These are phyloP conservation scores for Pycnonotus jocosus DNA, from an alignment of 2,113 vertebrate species.

Conservation along the genomic window DNA sequence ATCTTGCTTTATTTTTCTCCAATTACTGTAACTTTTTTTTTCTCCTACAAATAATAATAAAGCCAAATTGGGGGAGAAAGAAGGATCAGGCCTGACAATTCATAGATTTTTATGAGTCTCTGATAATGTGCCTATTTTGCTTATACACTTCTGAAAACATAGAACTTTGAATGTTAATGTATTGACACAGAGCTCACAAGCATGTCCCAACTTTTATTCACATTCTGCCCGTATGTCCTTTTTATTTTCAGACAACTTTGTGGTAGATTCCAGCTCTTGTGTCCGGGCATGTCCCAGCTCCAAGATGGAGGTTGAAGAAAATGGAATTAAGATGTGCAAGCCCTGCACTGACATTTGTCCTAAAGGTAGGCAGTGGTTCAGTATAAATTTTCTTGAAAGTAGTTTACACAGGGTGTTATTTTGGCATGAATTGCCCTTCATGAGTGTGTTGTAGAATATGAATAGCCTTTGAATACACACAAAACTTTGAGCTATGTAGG, in stretches of 20 bases:
- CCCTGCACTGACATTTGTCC: slow-evolving; percentile 97
- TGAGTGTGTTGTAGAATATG: neutral
- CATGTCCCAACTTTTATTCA: neutral
- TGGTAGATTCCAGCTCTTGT: slow-evolving; percentile 97
- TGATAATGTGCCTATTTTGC: neutral
- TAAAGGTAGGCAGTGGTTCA: slow-evolving; percentile 79
- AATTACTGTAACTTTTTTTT: neutral
- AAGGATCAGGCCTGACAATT: neutral
- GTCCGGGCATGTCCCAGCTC: slow-evolving; percentile 95
- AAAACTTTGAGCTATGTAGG: neutral
- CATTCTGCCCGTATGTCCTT: neutral
- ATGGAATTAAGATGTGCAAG: slow-evolving; percentile 94
- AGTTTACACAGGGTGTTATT: neutral
- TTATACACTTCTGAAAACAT: neutral
- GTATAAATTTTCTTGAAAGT: neutral
- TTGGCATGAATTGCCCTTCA: neutral
- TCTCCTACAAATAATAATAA: neutral
- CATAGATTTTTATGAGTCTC: neutral
- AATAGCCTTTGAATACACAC: neutral
- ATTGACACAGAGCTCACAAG: neutral
- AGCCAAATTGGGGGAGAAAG: neutral
- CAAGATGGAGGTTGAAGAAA: slow-evolving; percentile 98
- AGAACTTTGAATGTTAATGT: neutral
- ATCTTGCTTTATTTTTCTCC: neutral
- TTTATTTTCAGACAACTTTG: slow-evolving; percentile 88